A percentile compares a stretch with the other conserved stretches of the same genome.
These are phyloP conservation scores for Lucilia cuprina DNA, from an alignment of 1,140 invertebrate genomes.

Conservation along the genomic window DNA sequence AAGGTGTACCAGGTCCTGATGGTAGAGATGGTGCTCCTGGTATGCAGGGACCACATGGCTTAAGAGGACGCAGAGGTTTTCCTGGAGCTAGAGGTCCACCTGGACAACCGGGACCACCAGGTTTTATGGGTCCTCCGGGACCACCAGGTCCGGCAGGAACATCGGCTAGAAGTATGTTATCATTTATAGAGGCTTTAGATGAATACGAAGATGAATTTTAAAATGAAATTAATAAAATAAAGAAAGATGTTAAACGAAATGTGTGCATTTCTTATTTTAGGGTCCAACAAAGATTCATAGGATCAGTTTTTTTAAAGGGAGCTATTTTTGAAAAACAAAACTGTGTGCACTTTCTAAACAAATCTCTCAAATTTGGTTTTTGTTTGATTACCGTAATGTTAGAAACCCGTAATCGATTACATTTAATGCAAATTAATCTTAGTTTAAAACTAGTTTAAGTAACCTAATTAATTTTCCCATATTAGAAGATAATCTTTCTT, in stretches of 20 bases:
- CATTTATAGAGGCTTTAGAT: constrained; percentile 24
- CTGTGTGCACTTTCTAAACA: too few species aligned
- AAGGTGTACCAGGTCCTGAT: constrained; percentile 2
- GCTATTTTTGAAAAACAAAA: too few species aligned
- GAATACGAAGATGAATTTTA: constrained; percentile 30
- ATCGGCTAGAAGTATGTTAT: constrained; percentile 21
- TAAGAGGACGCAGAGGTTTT: constrained; percentile 35
- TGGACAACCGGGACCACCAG: constrained; percentile 30
- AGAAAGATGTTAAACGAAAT: not conserved
- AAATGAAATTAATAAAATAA: not conserved
- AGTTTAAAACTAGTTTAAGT: too few species aligned
- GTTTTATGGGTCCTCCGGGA: constrained; percentile 36
- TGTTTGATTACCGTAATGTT: too few species aligned
- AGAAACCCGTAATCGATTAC: too few species aligned
- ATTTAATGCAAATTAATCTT: too few species aligned
- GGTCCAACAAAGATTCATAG: too few species aligned
- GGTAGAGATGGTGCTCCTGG: constrained; percentile 26
- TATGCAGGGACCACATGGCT: constrained; percentile 22
- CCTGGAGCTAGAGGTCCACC: constrained; percentile 29
- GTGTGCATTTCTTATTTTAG: too few species aligned
- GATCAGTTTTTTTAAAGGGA: too few species aligned
- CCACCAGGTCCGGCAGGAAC: constrained; percentile 34
- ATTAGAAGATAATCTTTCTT: too few species aligned
- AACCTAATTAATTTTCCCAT: too few species aligned
- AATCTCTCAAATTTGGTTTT: too few species aligned